Percentiles rank a stretch among this genome's conserved stretches.
phyloP scores from a whole-genome alignment of 2,888 invertebrate genomes.

The Aproaerema taeniolella region DNA sequence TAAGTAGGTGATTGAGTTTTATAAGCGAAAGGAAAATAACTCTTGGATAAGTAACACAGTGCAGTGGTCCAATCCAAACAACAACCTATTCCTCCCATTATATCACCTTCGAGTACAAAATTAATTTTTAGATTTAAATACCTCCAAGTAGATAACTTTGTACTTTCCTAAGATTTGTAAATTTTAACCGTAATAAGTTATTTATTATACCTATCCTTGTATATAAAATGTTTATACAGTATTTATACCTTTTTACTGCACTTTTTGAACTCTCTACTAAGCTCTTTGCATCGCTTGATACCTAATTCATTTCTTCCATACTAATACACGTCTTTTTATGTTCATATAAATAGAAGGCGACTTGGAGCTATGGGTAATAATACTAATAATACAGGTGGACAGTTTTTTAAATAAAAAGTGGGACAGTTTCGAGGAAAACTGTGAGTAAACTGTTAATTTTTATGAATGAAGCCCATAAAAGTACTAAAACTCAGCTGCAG shows the following conservation, averaged over 20 bases:
- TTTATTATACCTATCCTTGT: slow-evolving; percentile 29
- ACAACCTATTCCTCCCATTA: slow-evolving; percentile 16
- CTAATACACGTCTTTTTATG: background rate
- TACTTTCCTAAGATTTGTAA: slow-evolving; percentile 21
- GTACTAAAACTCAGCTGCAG: no score
- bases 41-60: no score
- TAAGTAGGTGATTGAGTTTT: no score
- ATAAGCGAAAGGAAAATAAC: no score
- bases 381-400: no score
- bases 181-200: slow-evolving; percentile 20
- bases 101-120: slow-evolving; percentile 43
- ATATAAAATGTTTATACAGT: slow-evolving; percentile 38
- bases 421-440: no score
- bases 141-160: slow-evolving; percentile 16
- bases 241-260: slow-evolving; percentile 22
- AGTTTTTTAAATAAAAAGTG: no score
- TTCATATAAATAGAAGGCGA: no score
- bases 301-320: background rate
- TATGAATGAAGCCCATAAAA: no score
- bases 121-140: slow-evolving; percentile 24
- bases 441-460: no score
- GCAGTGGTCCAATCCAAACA: no score
- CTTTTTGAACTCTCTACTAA: slow-evolving; percentile 11
- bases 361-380: no score
- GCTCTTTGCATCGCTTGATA: slow-evolving; percentile 2